These are phyloP conservation scores for Pampusana beccarii DNA, from an alignment of 2,113 vertebrate species.

Conservation along the genomic window DNA sequence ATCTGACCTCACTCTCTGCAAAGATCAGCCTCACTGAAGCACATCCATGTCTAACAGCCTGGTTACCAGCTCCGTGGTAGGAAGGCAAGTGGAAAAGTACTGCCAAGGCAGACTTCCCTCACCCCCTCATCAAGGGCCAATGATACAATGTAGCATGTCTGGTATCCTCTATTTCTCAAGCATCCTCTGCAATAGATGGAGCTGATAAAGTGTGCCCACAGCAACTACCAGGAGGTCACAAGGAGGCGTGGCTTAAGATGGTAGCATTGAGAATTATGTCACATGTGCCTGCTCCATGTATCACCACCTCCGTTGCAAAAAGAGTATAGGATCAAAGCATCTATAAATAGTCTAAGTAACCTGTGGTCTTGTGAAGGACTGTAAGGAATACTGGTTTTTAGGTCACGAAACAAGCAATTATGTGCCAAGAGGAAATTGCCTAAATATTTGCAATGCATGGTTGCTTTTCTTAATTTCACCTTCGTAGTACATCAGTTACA, in stretches of 20 bases:
- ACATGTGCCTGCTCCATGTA: neutral
- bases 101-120: neutral
- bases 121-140: neutral
- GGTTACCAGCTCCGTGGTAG: neutral
- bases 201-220: constrained; percentile 26
- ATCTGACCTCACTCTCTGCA: neutral
- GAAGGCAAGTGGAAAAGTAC: constrained; percentile 60
- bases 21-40: neutral
- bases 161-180: constrained; percentile 32
- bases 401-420: constrained; percentile 22
- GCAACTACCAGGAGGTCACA: neutral
- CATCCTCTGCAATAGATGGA: constrained; percentile 45
- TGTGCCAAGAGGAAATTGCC: constrained; percentile 22
- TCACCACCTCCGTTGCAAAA: neutral
- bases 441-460: neutral
- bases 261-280: neutral
- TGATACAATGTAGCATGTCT: neutral
- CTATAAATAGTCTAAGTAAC: neutral
- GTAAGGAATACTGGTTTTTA: neutral
- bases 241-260: neutral
- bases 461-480: neutral
- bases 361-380: neutral
- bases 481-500: neutral
- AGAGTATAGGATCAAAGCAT: neutral
- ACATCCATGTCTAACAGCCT: neutral